These are phyloP conservation scores for Zaprionus lineosus DNA, from an alignment of 2,888 invertebrate species.

Conservation along the genomic window DNA sequence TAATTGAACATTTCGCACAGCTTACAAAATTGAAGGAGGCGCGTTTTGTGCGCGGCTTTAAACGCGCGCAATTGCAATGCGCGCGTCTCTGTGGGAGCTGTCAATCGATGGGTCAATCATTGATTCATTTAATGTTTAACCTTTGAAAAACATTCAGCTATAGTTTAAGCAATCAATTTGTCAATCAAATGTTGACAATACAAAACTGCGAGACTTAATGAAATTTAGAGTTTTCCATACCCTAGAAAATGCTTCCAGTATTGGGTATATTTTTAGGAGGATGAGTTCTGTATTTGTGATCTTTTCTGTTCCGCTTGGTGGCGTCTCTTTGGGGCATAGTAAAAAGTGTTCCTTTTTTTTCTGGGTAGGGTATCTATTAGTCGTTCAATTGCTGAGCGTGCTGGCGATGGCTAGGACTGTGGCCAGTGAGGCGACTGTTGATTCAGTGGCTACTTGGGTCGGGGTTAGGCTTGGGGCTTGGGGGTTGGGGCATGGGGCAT, in stretches of 20 bases:
- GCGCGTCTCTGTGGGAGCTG: conserved; percentile 32
- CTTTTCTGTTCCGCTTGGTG: too few species aligned
- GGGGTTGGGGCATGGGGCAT: too few species aligned
- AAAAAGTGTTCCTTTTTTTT: too few species aligned
- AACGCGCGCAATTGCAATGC: conserved; percentile 31
- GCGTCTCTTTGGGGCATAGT: too few species aligned
- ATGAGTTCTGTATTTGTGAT: too few species aligned
- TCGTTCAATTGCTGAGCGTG: too few species aligned
- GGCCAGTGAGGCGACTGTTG: neutral
- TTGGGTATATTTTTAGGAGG: too few species aligned
- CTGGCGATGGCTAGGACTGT: neutral
- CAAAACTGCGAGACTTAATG: conserved; percentile 15
- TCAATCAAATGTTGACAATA: conserved; percentile 56
- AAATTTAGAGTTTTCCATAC: conserved; percentile 20
- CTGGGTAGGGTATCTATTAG: too few species aligned
- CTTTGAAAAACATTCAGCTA: conserved; percentile 53
- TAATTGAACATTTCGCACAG: conserved; percentile 27
- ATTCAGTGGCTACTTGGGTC: neutral
- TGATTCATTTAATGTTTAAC: conserved; percentile 38
- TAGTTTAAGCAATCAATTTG: conserved; percentile 55
- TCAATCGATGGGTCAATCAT: conserved; percentile 63
- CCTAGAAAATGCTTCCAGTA: neutral
- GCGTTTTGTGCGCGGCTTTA: conserved; percentile 40
- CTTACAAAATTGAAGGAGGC: conserved; percentile 30
- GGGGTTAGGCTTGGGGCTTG: neutral